phyloP scores from a whole-genome alignment of 2,888 invertebrate genomes.

The Aspidiotus destructor region DNA sequence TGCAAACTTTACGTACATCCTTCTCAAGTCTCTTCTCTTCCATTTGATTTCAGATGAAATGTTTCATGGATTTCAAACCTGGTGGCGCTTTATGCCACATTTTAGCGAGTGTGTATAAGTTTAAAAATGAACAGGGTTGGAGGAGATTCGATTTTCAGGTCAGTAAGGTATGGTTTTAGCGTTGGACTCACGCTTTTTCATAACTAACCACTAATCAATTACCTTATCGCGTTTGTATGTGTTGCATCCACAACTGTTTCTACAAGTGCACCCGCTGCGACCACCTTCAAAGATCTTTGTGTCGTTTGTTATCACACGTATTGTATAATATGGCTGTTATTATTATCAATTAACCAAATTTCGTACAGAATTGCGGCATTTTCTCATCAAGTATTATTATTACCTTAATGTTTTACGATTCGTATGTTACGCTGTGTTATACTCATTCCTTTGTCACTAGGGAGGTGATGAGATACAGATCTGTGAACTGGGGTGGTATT shows the following conservation, averaged over 20 bases:
- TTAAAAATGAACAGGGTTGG: conserved; percentile 93
- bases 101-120: conserved; percentile 85
- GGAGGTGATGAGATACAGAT: too few relatives aligned
- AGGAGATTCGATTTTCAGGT: conserved; percentile 87
- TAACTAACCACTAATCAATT: conserved; percentile 35
- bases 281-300: not conserved
- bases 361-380: too few relatives aligned
- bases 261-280: conserved; percentile 24
- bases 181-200: conserved; percentile 36
- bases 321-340: too few relatives aligned
- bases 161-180: conserved; percentile 56
- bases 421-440: too few relatives aligned
- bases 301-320: too few relatives aligned
- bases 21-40: conserved; percentile 28
- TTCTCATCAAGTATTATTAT: too few relatives aligned
- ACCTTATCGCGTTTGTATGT: conserved; percentile 22
- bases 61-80: conserved; percentile 90
- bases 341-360: too few relatives aligned
- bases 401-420: too few relatives aligned
- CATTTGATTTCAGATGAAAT: conserved; percentile 61
- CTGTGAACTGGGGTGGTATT: too few relatives aligned
- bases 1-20: not conserved
- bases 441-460: too few relatives aligned
- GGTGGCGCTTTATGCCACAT: conserved; percentile 89
- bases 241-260: conserved; percentile 1